Base-by-base conservation (phyloP, 2,888 invertebrate genomes). In the Nudaria mundana region DNA sequence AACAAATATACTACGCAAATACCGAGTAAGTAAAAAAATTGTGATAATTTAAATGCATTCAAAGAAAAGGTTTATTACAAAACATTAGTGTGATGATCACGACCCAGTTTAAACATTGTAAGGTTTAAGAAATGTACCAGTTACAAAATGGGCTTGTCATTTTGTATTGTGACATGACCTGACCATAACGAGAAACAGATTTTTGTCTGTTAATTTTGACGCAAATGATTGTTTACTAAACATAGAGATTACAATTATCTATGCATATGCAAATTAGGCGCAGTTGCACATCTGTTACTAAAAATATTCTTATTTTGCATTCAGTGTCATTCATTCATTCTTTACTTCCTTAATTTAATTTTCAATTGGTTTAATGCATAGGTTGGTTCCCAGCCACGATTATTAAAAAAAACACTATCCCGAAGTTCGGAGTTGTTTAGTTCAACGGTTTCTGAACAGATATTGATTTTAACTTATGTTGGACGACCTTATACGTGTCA, bases 211-310 rank as follows among this genome's bases (percentile, higher is more conserved):
- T 41, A 16, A 34, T 48, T 52, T 51, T 53, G 48, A 40, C 48
- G 58, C 49, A 35, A 53, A 58, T 35, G 29, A 53, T 56, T 59
- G 56, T 59, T 58, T 56, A 58, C 59, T 41, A 58, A n/a, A 56
- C 46, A 50, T 36, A 48, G 20, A 40, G 34, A 48, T 45, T 23
- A 31, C 16, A 44, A 23, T n/a, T 10, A 23, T 23, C 3, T 23
- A 23, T 26, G 12, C 42, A 16, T 48, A 57, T 51, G 58, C 33
- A 43, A 58, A 58, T 49, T 11, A 31, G 14, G 13, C 22, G 14
- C 2, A 28, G 43, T 44, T 33, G 30, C 24, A 32, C 18, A 26
- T 20, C 14, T n/a, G n/a, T n/a, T n/a, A n/a, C n/a, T n/a, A n/a
- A n/a, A n/a, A n/a, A n/a, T n/a, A n/a, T n/a, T n/a, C n/a, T n/a